Conservation (phyloP, 2,113 vertebrate species). For the Rhadina sibilatrix region DNA sequence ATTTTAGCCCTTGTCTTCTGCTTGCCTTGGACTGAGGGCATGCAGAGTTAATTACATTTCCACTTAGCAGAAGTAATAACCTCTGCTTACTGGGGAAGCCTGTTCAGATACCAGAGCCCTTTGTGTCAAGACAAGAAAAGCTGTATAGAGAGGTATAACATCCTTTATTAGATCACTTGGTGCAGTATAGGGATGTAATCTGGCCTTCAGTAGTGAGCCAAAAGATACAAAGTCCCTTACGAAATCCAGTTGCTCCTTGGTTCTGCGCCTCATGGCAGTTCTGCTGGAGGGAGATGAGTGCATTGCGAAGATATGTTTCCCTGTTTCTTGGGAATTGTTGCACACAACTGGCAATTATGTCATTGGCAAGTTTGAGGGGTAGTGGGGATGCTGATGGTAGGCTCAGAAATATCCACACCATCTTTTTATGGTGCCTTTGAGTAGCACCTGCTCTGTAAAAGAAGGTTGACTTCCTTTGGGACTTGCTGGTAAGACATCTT, state of each 20-base stretch:
- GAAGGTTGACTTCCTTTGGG: neutral
- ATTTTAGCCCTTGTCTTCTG: neutral
- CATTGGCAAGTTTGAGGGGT: neutral
- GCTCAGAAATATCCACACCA: neutral
- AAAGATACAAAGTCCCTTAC: neutral
- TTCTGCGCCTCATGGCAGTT: neutral
- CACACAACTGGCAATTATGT: neutral
- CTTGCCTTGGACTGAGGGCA: neutral
- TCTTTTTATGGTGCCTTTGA: neutral
- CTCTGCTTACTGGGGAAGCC: neutral
- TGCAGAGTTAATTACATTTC: neutral
- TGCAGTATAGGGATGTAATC: neutral
- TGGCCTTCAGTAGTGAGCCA: neutral
- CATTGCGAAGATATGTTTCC: neutral
- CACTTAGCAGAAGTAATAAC: neutral
- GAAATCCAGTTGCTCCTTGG: neutral
- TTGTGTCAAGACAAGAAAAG: rapidly evolving
- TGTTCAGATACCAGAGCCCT: neutral
- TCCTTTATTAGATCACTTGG: neutral
- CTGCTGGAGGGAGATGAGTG: neutral
- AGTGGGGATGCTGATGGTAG: neutral
- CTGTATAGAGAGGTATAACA: neutral
- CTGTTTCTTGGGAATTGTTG: neutral
- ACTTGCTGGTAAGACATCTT: neutral
- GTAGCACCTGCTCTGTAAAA: neutral